Evolutionary conservation across 2,113 vertebrate genomes (phyloP).

Genomic region (Macquaria australasica): DNA sequence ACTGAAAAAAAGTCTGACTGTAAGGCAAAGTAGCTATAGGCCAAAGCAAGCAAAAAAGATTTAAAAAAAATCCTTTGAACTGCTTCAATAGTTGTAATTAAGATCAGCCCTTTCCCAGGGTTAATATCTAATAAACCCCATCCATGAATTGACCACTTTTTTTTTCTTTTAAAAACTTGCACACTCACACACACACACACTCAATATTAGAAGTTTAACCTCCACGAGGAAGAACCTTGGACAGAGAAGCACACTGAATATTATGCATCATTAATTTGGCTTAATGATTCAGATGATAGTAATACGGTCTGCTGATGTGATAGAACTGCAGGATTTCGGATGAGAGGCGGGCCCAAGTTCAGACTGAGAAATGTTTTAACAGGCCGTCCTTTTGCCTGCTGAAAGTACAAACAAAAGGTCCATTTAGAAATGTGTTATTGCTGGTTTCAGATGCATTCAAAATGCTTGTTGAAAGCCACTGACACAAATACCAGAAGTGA

Average conservation of each 20-base stretch:
- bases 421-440: neutral
- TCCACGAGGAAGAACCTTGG: conserved; percentile 74
- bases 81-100: conserved; percentile 73
- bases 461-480: neutral
- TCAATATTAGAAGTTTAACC: conserved; percentile 62
- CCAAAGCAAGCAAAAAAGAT: conserved; percentile 26
- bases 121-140: conserved; percentile 76
- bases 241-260: conserved; percentile 67
- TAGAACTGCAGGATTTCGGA: conserved; percentile 58
- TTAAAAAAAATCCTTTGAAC: conserved; percentile 62
- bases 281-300: conserved; percentile 78
- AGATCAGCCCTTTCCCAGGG: conserved; percentile 63
- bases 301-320: conserved; percentile 56
- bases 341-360: conserved; percentile 34
- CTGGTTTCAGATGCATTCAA: neutral
- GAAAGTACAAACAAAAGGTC: conserved; percentile 29
- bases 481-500: neutral
- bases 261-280: conserved; percentile 77
- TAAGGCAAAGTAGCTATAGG: conserved; percentile 19
- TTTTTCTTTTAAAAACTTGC: conserved; percentile 11
- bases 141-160: conserved; percentile 58
- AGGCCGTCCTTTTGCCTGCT: conserved; percentile 2
- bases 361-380: conserved; percentile 39
- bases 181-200: conserved; percentile 25
- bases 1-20: conserved; percentile 13